Evolutionary conservation across 2,888 invertebrate genomes (phyloP), one percentile per base, ranked within the genome.

Genomic region (Seladonia tumulorum): DNA sequence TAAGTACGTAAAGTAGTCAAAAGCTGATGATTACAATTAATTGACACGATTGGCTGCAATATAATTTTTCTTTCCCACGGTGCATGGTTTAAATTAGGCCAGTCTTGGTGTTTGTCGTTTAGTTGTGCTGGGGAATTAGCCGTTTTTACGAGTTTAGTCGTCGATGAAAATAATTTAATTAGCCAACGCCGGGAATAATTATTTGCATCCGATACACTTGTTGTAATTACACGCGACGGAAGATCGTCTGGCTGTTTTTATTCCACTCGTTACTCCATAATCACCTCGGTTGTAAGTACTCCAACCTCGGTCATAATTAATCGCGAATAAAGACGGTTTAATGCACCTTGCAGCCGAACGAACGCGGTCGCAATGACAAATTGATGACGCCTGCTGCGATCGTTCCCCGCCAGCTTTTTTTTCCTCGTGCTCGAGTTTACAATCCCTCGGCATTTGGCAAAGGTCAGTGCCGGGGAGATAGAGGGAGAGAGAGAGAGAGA

Each of bases 241-340:
- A 10, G 66, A 66, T 35, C 66, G 66, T 66, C 66, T 35, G 35
- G 35, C 35, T 35, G 29, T 66, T 66, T 66, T 66, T 66, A 66
- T 66, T 35, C 22, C 18, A 35, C 66, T 66, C 66, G 35, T 35
- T 66, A 35, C 29, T 35, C 35, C 66, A 66, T 66, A 66, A 66
- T 66, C 35, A 35, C 66, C 66, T 66, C 35, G 35, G 35, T 66
- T 66, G 66, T 35, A 66, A 66, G 66, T 35, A 66, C 66, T 66
- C 18, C 35, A 18, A 35, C 29, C 66, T 29, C 60, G 25, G 66
- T 29, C 66, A 71, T 78, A 57, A 57, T 74, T 74, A 25, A 71
- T n/a, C 25, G 45, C 47, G 16, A 71, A 71, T 73, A 73, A 73
- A 73, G 45, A 73, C n/a, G 39, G 14, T 14, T 45, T 66, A 66